Evolutionary conservation across 2,797 vertebrate species (phyloP), one percentile per base, ranked within the genome.

Genomic region (Parambassis ranga): DNA sequence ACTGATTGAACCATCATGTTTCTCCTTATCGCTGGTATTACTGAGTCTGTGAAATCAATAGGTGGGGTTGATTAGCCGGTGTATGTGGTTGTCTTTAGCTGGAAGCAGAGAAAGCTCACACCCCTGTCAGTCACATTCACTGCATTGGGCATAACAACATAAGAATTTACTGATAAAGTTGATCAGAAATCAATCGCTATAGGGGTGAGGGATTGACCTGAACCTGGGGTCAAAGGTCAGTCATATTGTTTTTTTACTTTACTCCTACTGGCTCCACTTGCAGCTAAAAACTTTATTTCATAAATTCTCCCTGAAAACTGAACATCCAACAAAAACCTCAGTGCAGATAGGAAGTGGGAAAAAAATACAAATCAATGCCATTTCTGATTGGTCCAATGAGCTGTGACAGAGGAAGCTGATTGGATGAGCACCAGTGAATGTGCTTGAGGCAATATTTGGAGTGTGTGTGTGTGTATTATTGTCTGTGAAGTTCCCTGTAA

Each of bases 1-100:
- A 7, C 75, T 74, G 76, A 87, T 85, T 76, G 71, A 69, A 52
- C 81, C 65, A 73, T 84, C 76, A 79, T 82, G 78, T 87, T 79
- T 79, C 64, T 75, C 65, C 79, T 88, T 75, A 79, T 74, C 76
- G 59, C 55, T 70, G 59, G 62, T 59, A 63, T 83, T 79, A 75
- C 69, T 5, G 14, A 47, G 55, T 35, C 49, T 33, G 62, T 71
- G 23, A 62, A 83, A 86, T 82, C 79, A 78, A 82, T 86, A 74
- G 5, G 41, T 5, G 74, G 49, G 55, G 46, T 67, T 83, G 80
- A 82, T 83, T 81, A 83, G 66, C 57, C 16, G 7, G 20, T 38
- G 75, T 27, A 49, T n/a, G n/a, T n/a, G n/a, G 49, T 58, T 13
- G 53, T 59, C 43, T 65, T 62, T 39, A 73, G 41, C 70, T 30